These are phyloP conservation scores for Gandaritis pyraliata DNA, from an alignment of 2,888 invertebrate species.

Conservation along the genomic window DNA sequence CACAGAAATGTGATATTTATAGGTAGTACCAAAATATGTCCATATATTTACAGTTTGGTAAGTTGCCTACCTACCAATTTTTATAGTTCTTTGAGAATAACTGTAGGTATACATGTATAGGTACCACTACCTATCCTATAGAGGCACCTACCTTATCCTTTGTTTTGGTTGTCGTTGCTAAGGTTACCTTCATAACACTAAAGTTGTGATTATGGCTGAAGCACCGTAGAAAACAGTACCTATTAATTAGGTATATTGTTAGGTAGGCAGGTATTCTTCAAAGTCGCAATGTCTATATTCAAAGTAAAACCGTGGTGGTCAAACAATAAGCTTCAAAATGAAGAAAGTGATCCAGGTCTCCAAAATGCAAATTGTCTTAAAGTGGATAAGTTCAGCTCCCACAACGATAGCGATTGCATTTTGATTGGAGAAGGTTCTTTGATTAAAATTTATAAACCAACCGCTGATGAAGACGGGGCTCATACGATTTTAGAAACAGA, in stretches of 20 bases:
- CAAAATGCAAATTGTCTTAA: constrained; percentile 86
- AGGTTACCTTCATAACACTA: constrained; percentile 1
- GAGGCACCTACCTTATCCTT: no score
- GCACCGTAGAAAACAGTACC: no score
- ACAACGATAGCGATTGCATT: constrained; percentile 91
- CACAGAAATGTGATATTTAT: no score
- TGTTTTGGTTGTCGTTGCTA: constrained; percentile 21
- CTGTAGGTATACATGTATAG: no score
- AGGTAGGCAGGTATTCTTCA: no score
- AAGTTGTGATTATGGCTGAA: no score
- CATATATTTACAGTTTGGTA: no score
- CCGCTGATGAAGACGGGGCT: constrained; percentile 75
- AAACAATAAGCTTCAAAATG: constrained; percentile 85
- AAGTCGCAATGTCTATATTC: constrained; percentile 93
- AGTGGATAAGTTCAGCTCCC: constrained; percentile 92
- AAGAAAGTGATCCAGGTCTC: constrained; percentile 79
- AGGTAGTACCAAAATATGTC: no score
- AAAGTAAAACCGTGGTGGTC: constrained; percentile 96
- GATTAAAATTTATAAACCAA: constrained; percentile 71
- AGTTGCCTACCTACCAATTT: no score
- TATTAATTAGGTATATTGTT: no score
- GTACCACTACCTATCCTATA: no score
- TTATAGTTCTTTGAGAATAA: no score
- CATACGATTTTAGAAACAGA: constrained; percentile 91
- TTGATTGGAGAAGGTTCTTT: constrained; percentile 79